A percentile compares a stretch with the other conserved stretches of the same genome.
These are phyloP conservation scores for Brachypodius melanocephalos DNA, from an alignment of 2,113 vertebrate species.

Conservation along the genomic window DNA sequence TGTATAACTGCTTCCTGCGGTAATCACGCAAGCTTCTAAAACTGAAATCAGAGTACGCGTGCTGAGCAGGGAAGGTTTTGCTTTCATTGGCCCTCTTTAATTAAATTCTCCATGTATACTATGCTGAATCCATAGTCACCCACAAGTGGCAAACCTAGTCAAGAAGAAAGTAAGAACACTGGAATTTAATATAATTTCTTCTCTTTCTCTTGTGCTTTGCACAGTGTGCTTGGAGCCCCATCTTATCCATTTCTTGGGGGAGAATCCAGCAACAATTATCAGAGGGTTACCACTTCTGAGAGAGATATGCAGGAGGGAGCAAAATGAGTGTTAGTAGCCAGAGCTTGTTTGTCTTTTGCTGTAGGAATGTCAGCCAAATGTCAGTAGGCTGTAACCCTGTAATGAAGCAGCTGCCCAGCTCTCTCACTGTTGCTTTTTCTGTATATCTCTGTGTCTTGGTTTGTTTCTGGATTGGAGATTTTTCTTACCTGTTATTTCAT, in stretches of 20 bases:
- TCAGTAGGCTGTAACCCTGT: neutral
- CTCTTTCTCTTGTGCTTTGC: neutral
- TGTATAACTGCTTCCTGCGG: neutral
- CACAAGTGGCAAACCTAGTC: neutral
- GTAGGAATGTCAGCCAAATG: neutral
- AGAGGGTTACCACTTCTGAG: neutral
- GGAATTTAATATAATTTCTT: neutral
- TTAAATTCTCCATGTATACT: neutral
- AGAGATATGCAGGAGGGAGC: neutral
- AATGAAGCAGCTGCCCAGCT: neutral
- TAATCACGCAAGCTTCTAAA: neutral
- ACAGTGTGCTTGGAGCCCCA: neutral
- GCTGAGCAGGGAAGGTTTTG: neutral
- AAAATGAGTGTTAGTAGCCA: neutral
- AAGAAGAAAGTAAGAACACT: neutral
- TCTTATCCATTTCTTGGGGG: neutral
- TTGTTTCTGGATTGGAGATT: neutral
- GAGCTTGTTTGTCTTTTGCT: neutral
- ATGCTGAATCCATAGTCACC: neutral
- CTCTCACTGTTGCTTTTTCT: fast-evolving
- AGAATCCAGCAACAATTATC: neutral
- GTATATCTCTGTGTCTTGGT: neutral
- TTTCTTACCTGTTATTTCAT: neutral
- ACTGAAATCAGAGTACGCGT: neutral
- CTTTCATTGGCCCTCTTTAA: neutral